Evolutionary conservation across 1,140 invertebrate genomes (phyloP).

Genomic region (Temnothorax nylanderi): DNA sequence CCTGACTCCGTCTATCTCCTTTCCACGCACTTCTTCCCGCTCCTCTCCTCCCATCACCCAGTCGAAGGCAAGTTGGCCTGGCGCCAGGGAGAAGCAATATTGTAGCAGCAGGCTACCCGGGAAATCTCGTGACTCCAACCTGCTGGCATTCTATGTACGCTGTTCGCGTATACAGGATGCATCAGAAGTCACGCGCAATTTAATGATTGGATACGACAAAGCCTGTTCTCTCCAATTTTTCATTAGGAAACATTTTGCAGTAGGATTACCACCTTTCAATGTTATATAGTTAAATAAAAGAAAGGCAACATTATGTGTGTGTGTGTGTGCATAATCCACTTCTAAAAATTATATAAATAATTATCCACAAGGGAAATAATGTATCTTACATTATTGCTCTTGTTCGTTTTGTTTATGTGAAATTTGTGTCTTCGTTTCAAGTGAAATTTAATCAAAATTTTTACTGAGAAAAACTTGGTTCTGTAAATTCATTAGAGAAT

Average conservation of each 20-base stretch:
- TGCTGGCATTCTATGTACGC: constrained; percentile 69
- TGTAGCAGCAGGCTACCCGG: constrained; percentile 73
- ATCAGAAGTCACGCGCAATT: constrained; percentile 32
- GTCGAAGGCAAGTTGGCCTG: constrained; percentile 66
- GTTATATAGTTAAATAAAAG: background rate
- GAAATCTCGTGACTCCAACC: constrained; percentile 71
- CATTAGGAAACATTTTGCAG: background rate
- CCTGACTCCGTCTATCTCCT: background rate
- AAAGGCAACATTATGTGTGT: no score
- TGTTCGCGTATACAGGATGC: constrained; percentile 45
- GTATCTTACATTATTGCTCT: background rate
- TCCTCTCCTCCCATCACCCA: background rate
- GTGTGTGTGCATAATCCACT: background rate
- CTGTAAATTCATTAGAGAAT: background rate
- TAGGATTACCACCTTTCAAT: background rate
- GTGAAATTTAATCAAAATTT: background rate
- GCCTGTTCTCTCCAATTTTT: background rate
- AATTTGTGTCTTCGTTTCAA: background rate
- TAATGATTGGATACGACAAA: background rate
- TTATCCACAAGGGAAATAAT: background rate
- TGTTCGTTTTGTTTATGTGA: background rate
- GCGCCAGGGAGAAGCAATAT: constrained; percentile 78
- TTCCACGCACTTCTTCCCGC: constrained; percentile 35
- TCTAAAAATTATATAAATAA: background rate
- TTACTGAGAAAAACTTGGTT: background rate